Evolutionary conservation across 64 coral and sea anemone genomes (phyloP), one percentile per base, ranked within the genome.

Genomic region (Actinia equina): DNA sequence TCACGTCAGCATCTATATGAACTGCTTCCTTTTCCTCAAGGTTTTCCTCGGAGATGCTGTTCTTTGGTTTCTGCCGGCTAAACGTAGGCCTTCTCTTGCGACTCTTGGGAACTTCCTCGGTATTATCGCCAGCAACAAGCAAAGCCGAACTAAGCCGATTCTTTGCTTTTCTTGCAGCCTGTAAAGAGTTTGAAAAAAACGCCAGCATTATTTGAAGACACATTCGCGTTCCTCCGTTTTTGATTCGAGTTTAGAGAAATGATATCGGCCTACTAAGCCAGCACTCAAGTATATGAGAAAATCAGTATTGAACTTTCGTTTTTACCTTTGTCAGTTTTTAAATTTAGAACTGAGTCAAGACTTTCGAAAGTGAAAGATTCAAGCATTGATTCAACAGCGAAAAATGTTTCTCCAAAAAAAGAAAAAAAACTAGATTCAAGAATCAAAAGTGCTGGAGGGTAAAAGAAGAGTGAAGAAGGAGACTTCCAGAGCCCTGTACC

Each of bases 81-180:
- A 99, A 64, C 53, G 97, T 99, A 16, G 97, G 97, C 5, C 97
- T 79, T 43, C 97, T 91, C 77, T 52, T 92, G 82, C 88, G 57
- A 53, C 88, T 94, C 53, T 77, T 86, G 0, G 84, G 80, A 10
- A 89, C 91, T 5, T 67, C 81, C 9, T 99, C 97, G 42, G 91
- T 87, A 51, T 78, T 77, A 26, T 89, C 92, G 30, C 88, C 61
- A 59, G 51, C 79, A 15, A 89, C 64, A 45, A 87, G 88, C 23
- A 80, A 57, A 2, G 90, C 82, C 17, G 91, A 82, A 67, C 97
- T 99, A 7, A 99, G 71, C 12, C 97, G 88, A 57, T 99, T 95
- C 84, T 92, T 94, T 19, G 97, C 93, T 92, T 99, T 99, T 57
- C 88, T 89, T 62, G 93, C 93, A 2, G 79, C 93, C 97, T 99